Evolutionary conservation across 2,113 vertebrate species (phyloP).

Genomic region (Rhegmatorhina hoffmannsi): DNA sequence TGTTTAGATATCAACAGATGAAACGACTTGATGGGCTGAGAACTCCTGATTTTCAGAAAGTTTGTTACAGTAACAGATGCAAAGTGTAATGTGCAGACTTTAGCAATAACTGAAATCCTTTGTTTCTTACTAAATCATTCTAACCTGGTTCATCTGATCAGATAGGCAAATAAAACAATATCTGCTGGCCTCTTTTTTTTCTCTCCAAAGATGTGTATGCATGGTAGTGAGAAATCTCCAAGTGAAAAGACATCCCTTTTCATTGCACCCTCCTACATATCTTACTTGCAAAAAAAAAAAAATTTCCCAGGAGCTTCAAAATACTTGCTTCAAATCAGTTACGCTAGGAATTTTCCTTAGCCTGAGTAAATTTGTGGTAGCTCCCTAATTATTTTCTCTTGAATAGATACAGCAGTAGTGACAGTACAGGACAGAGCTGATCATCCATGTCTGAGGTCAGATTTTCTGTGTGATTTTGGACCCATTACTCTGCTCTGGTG

Average conservation of each 20-base stretch:
- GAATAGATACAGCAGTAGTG: neutral
- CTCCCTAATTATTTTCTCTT: neutral
- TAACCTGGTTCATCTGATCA: neutral
- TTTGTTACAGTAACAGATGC: neutral
- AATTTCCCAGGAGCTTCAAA: neutral
- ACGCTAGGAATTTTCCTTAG: neutral
- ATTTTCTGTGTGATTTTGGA: neutral
- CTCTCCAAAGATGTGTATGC: neutral
- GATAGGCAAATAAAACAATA: neutral
- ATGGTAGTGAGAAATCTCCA: neutral
- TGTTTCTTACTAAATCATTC: neutral
- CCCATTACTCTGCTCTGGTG: rapidly evolving
- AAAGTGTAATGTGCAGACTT: neutral
- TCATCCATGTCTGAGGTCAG: neutral
- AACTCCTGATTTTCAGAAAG: neutral
- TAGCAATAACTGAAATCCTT: neutral
- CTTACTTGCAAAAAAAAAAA: neutral
- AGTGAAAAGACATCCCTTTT: neutral
- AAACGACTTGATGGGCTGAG: neutral
- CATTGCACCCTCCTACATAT: neutral
- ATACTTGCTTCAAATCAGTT: neutral
- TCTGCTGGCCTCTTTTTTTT: neutral
- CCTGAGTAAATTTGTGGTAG: neutral
- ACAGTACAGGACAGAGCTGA: neutral
- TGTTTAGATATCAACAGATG: neutral